Evolutionary conservation across 2,113 vertebrate species (phyloP), one percentile per base, ranked within the genome.

Genomic region (Hydrochoerus hydrochaeris): DNA sequence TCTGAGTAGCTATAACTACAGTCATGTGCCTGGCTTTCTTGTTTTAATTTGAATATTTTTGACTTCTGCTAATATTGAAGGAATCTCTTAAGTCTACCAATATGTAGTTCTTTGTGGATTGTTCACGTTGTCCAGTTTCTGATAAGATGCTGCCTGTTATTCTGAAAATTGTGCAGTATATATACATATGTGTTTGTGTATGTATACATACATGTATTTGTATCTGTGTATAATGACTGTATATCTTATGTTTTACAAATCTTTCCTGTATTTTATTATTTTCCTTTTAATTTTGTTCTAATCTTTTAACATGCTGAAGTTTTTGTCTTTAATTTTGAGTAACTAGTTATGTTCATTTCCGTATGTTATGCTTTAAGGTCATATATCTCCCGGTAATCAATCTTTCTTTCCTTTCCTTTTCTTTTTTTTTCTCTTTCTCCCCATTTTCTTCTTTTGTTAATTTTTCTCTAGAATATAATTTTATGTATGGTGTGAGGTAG

Each of bases 401-500:
- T 24, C 11, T 12, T 88, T 71, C 20, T 9, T 71, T 20, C 1
- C 1, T 11, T 28, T 35, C 71, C 26, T 13, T 41, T 49, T 26
- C 16, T 41, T 54, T 14, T 3, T 65, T 16, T 7, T 26, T 60
- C 24, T 22, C 13, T 54, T 44, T 28, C n/a, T 5, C 41, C 20
- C 19, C 8, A 44, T 63, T 5, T 1, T 26, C 77, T 52, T 78
- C 28, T 52, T 52, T 78, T 5, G 12, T 80, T 80, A 14, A 32
- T 80, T 44, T n/a, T 41, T 1, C 20, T 57, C 17, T 92, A 17
- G 4, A 91, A 81, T 73, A 85, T 38, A 60, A 41, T 91, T 91
- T 84, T 52, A 60, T 89, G 7, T 95, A 58, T 81, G 95, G 82
- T 85, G 58, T 97, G 96, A 96, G 95, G 44, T 44, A 90, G 85